Evolutionary conservation across 2,888 invertebrate species (phyloP).

Genomic region (Temnothorax rugatulus): DNA sequence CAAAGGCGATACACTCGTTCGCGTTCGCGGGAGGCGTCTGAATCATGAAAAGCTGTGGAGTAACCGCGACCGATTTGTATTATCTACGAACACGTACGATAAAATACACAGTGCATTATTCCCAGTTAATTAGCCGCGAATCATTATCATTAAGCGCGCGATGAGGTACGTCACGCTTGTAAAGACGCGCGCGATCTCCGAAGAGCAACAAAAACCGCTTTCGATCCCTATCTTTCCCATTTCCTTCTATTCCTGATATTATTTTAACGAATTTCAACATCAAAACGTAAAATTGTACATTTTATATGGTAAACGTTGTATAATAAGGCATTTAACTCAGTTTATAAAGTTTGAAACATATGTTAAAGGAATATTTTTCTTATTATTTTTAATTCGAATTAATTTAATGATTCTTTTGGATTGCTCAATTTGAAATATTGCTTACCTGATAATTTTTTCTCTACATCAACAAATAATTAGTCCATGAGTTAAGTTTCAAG

Average conservation of each 20-base stretch:
- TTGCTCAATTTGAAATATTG: not conserved
- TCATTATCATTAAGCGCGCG: conserved; percentile 42
- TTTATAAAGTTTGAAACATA: not conserved
- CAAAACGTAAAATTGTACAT: not conserved
- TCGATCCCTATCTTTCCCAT: conserved; percentile 25
- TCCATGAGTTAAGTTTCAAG: not conserved
- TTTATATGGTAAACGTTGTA: not conserved
- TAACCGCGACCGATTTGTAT: conserved; percentile 54
- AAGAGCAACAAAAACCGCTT: conserved; percentile 11
- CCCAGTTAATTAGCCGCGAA: conserved; percentile 44
- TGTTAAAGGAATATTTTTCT: not conserved
- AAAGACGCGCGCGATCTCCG: conserved; percentile 1
- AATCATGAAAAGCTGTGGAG: conserved; percentile 33
- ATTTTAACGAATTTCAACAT: not conserved
- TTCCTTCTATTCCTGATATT: not conserved
- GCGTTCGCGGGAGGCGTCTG: conserved; percentile 1
- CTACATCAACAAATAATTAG: not conserved
- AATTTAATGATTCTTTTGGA: not conserved
- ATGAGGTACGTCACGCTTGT: conserved; percentile 24
- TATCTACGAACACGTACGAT: conserved; percentile 20
- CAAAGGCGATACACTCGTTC: conserved; percentile 21
- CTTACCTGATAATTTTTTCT: not conserved
- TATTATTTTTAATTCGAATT: not conserved
- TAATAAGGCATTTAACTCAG: not conserved
- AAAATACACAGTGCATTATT: conserved; percentile 49